Conservation (phyloP, 2,888 invertebrate species). For the Drosophila lutescens region DNA sequence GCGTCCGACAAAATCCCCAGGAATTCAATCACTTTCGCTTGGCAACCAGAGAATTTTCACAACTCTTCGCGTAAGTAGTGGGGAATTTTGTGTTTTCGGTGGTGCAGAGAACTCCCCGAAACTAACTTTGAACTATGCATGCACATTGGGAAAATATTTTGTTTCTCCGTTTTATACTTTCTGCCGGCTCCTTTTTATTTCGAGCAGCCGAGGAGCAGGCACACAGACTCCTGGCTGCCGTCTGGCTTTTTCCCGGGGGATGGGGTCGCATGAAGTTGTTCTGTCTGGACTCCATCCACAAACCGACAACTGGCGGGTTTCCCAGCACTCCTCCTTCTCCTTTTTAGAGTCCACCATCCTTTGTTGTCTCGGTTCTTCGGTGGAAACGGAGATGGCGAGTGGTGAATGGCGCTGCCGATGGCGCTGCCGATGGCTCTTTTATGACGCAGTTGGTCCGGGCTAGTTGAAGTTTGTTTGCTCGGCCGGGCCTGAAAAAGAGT, state of each 20-base stretch:
- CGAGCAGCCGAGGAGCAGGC: conserved; percentile 3
- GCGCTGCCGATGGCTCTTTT: conserved; percentile 47
- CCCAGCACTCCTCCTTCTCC: conserved; percentile 25
- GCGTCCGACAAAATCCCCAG: conserved; percentile 29
- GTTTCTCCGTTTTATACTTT: conserved; percentile 27
- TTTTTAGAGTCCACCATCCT: conserved; percentile 37
- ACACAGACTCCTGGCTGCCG: conserved; percentile 30
- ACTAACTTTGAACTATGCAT: conserved; percentile 51
- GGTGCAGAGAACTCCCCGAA: conserved; percentile 7
- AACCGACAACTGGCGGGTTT: conserved; percentile 42
- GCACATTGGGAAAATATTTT: conserved; percentile 42
- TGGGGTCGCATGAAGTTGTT: conserved; percentile 53
- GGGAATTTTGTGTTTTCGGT: conserved; percentile 18
- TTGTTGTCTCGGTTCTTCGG: conserved; percentile 74
- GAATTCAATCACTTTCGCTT: conserved; percentile 72
- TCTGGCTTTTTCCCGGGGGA: conserved; percentile 42
- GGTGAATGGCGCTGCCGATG: conserved; percentile 23
- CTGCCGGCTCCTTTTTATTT: conserved; percentile 10
- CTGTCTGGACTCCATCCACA: conserved; percentile 58
- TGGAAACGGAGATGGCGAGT: conserved; percentile 28
- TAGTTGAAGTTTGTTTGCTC: conserved; percentile 55
- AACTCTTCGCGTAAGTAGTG: conserved; percentile 2
- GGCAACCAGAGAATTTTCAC: conserved; percentile 44
- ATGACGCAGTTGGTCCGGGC: conserved; percentile 46
- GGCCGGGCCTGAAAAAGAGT: conserved; percentile 32